Conservation (phyloP, 2,888 invertebrate genomes). For the Meganola albula region DNA sequence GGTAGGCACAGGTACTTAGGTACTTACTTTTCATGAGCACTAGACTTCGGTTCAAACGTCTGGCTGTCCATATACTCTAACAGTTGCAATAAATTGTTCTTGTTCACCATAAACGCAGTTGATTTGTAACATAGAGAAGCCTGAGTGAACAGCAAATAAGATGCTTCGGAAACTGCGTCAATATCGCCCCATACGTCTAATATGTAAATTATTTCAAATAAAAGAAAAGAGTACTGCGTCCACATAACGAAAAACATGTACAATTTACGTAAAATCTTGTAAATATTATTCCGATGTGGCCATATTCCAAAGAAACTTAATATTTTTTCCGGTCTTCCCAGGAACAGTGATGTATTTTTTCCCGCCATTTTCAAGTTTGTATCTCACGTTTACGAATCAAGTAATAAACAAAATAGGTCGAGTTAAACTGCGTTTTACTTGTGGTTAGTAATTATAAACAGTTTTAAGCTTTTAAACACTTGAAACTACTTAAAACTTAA, state of each 20-base stretch:
- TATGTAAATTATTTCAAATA: slow-evolving; percentile 58
- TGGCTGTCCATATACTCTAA: slow-evolving; percentile 43
- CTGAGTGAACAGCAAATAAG: slow-evolving; percentile 58
- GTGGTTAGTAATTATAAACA: too few relatives aligned
- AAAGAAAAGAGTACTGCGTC: slow-evolving; percentile 49
- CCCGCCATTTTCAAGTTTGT: slow-evolving; percentile 28
- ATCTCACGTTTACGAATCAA: too few relatives aligned
- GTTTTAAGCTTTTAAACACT: too few relatives aligned
- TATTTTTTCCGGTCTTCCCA: slow-evolving; percentile 42
- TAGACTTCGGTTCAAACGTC: slow-evolving; percentile 39
- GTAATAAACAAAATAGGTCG: too few relatives aligned
- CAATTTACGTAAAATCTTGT: slow-evolving; percentile 28
- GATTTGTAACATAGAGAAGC: slow-evolving; percentile 58
- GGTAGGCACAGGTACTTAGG: neutral
- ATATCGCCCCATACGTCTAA: slow-evolving; percentile 55
- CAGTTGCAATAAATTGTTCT: slow-evolving; percentile 36
- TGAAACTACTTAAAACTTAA: too few relatives aligned
- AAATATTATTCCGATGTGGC: slow-evolving; percentile 38
- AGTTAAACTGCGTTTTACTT: too few relatives aligned
- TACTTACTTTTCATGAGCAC: slow-evolving; percentile 47
- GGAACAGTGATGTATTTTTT: slow-evolving; percentile 38
- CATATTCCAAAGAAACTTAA: slow-evolving; percentile 51
- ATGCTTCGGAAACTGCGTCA: slow-evolving; percentile 54
- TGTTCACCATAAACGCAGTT: slow-evolving; percentile 47
- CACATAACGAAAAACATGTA: slow-evolving; percentile 43